These are phyloP conservation scores for Ganaspis sp. DNA, from an alignment of 1,140 invertebrate species.

Conservation along the genomic window DNA sequence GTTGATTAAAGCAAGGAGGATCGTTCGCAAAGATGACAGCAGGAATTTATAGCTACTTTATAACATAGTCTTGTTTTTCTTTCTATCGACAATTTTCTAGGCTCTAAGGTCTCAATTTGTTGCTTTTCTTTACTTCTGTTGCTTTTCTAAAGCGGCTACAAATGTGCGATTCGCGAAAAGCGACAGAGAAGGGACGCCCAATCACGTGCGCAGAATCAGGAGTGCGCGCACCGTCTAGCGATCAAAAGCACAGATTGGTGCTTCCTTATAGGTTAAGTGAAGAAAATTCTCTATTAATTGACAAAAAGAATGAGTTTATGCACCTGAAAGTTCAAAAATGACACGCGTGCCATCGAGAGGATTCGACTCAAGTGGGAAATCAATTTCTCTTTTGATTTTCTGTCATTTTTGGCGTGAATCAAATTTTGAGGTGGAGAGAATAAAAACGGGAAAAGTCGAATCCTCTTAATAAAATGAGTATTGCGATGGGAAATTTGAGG, in stretches of 20 bases:
- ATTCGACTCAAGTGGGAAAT: neutral
- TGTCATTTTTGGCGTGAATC: neutral
- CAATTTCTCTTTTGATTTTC: neutral
- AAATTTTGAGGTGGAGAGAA: constrained; percentile 18
- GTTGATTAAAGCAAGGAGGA: constrained; percentile 43
- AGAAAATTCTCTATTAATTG: neutral
- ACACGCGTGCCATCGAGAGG: neutral
- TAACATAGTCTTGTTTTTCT: constrained; percentile 40
- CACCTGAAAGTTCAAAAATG: neutral
- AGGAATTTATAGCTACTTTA: constrained; percentile 50
- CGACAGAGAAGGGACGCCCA: constrained; percentile 76
- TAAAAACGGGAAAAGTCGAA: neutral
- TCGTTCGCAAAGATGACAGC: constrained; percentile 53
- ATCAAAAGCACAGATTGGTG: constrained; percentile 57
- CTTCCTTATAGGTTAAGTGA: neutral
- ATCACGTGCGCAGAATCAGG: constrained; percentile 72
- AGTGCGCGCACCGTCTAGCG: constrained; percentile 69
- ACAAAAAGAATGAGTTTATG: neutral
- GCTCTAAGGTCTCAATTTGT: neutral
- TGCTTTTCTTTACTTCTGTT: constrained; percentile 49
- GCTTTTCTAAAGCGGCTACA: constrained; percentile 50
- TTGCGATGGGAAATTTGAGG: neutral
- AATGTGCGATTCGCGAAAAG: constrained; percentile 70
- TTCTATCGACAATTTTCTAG: constrained; percentile 34
- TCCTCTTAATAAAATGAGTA: neutral